Evolutionary conservation across 2,888 invertebrate genomes (phyloP), one percentile per base, ranked within the genome.

Genomic region (Metalampra italica): DNA sequence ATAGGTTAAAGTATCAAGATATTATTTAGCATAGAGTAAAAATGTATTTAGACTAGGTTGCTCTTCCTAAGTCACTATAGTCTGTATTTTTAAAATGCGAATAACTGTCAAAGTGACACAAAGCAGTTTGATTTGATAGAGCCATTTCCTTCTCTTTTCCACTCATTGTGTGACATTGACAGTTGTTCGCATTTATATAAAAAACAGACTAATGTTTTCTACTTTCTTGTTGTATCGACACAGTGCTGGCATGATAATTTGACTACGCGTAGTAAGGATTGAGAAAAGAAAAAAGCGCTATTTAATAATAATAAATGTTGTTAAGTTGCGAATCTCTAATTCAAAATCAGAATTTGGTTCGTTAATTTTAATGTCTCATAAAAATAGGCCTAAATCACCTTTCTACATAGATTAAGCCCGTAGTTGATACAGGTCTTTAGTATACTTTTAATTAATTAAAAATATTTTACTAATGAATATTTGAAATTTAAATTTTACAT

Each of bases 351-450:
- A 5, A 22, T 22, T 22, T 22, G 22, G 22, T 22, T 22, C 22
- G 22, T 22, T 22, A 22, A 22, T 22, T 22, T 22, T 22, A 22
- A 22, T 22, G 22, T 22, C 1, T 67, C 62, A 64, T 69, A 69
- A 69, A 59, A 68, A 81, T 82, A 85, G 87, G 87, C 87, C 87
- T 87, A 88, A 84, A 67, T 69, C 72, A 77, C 74, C 66, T 66
- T 66, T 69, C 69, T 64, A 64, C 61, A 5, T 76, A 84, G 79
- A 65, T 53, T 86, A 86, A 87, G 85, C 82, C 84, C 82, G 81
- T 86, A 86, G 83, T 72, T 76, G 53, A 76, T 78, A 83, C 84
- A 84, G 81, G 82, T 73, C 64, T 71, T 38, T 79, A 81, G 76
- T 71, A 75, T 79, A 81, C 68, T 74, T 75, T 79, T 62, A 59